phyloP scores from a whole-genome alignment of 2,113 vertebrate species.

The Mungos mungo region DNA sequence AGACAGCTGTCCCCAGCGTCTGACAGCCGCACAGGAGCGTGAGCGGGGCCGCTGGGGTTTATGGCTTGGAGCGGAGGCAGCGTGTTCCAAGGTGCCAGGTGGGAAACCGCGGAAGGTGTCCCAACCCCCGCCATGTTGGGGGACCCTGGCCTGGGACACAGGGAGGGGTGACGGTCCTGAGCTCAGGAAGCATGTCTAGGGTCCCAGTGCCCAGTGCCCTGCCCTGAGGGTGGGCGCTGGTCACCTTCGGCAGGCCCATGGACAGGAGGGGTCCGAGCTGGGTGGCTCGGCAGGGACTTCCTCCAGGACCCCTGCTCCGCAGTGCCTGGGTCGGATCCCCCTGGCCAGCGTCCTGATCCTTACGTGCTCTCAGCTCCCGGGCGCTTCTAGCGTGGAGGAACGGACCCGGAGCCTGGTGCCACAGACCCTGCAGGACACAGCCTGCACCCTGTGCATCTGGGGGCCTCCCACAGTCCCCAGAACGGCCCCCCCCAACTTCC shows the following conservation, averaged over 20 bases:
- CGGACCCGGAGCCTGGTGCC: too few relatives aligned
- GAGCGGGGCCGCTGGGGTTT: not conserved
- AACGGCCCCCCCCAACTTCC: not conserved
- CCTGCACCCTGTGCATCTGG: not conserved
- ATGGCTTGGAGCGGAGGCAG: not conserved
- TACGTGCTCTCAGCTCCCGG: not conserved
- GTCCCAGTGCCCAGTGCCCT: too few relatives aligned
- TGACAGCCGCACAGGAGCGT: accelerated
- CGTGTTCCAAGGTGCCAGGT: too few relatives aligned
- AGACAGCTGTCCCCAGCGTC: not conserved
- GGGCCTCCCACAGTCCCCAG: not conserved
- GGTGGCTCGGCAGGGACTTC: not conserved
- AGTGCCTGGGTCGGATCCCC: not conserved
- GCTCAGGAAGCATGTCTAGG: not conserved
- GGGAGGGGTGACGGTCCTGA: not conserved
- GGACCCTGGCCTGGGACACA: accelerated
- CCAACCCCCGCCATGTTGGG: not conserved
- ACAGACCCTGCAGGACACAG: too few relatives aligned
- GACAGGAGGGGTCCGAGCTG: not conserved
- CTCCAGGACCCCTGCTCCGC: not conserved
- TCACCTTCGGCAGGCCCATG: not conserved
- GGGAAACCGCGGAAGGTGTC: not conserved
- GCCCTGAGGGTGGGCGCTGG: not conserved
- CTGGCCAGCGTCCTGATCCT: not conserved
- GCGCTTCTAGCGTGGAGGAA: too few relatives aligned